phyloP scores from a whole-genome alignment of 2,888 invertebrate genomes.

The Acrobasis repandana region DNA sequence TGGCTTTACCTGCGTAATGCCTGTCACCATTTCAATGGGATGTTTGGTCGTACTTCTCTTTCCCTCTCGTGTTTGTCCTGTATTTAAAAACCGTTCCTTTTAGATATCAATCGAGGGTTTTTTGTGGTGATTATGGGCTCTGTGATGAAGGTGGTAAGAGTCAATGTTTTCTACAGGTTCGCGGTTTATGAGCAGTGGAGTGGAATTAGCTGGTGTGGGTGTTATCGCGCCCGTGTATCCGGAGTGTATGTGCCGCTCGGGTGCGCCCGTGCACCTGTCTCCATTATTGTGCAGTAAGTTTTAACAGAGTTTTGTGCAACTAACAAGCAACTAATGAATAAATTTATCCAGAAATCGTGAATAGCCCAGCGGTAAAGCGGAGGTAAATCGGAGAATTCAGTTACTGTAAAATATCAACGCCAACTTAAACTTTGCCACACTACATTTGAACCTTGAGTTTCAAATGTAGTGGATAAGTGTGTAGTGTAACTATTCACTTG shows the following conservation, averaged over 20 bases:
- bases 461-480: no score
- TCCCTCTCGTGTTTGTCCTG: slow-evolving; percentile 16
- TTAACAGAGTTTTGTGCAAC: slow-evolving; percentile 13
- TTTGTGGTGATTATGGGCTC: slow-evolving; percentile 20
- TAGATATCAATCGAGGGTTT: slow-evolving; percentile 19
- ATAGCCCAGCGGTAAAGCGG: not conserved
- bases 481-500: not conserved
- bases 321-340: slow-evolving; percentile 3
- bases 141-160: slow-evolving; percentile 30
- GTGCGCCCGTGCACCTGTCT: slow-evolving; percentile 70
- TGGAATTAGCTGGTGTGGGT: slow-evolving; percentile 52
- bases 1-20: slow-evolving; percentile 53
- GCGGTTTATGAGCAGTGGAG: slow-evolving; percentile 47
- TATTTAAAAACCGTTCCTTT: slow-evolving; percentile 21
- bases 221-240: slow-evolving; percentile 56
- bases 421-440: not conserved
- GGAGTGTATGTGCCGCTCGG: slow-evolving; percentile 57
- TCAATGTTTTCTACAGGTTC: slow-evolving; percentile 34
- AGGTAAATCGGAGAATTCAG: not conserved
- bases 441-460: not conserved
- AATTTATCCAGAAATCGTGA: slow-evolving; percentile 6
- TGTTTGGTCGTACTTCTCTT: slow-evolving; percentile 27
- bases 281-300: slow-evolving; percentile 37
- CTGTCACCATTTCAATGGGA: slow-evolving; percentile 57
- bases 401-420: not conserved